These are phyloP conservation scores for Ceratoteleas bidentatus DNA, from an alignment of 1,140 invertebrate genomes.

Conservation along the genomic window DNA sequence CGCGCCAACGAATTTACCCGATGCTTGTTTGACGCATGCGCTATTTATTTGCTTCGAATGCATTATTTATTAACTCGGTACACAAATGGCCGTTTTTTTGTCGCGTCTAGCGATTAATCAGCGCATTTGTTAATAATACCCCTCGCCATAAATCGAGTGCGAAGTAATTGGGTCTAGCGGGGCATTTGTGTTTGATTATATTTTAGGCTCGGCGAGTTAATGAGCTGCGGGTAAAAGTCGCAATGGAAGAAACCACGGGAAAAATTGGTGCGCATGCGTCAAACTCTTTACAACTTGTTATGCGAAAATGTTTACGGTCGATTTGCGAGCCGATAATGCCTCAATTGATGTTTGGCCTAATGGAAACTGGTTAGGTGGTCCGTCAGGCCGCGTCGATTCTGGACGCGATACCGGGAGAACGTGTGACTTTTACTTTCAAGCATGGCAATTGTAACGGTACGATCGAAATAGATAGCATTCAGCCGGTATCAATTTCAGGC, in stretches of 20 bases:
- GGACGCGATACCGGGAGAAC: conserved; percentile 41
- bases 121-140: conserved; percentile 12
- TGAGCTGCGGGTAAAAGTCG: conserved; percentile 45
- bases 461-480: conserved; percentile 46
- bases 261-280: conserved; percentile 26
- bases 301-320: conserved; percentile 47
- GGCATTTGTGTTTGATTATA: conserved; percentile 39
- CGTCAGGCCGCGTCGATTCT: conserved; percentile 54
- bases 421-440: conserved; percentile 63
- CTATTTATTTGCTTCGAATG: conserved; percentile 26
- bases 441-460: conserved; percentile 44
- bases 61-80: conserved; percentile 36
- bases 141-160: conserved; percentile 22
- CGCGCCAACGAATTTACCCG: conserved; percentile 8
- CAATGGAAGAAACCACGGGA: conserved; percentile 12
- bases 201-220: conserved; percentile 37
- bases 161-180: conserved; percentile 23
- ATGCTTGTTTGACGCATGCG: conserved; percentile 27
- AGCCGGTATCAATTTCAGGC: conserved; percentile 38
- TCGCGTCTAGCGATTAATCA: conserved; percentile 4
- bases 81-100: conserved; percentile 12
- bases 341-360: conserved; percentile 63
- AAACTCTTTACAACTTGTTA: conserved; percentile 55
- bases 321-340: conserved; percentile 53
- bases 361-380: conserved; percentile 62